Base-by-base conservation (phyloP, 2,113 vertebrate species). In the Paedocypris sp. region DNA sequence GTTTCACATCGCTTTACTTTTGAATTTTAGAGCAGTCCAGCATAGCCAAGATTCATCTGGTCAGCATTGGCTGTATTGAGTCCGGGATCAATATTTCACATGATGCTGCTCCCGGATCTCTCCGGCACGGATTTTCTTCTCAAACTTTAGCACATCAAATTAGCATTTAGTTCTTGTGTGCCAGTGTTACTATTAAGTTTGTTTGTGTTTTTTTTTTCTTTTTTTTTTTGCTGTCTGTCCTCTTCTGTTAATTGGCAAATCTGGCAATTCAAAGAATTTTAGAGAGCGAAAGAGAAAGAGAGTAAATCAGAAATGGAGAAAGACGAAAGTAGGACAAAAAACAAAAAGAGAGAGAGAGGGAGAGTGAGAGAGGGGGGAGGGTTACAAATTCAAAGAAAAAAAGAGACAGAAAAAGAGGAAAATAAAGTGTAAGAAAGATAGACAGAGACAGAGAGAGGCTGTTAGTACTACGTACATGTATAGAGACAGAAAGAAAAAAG, bases 281-380 rank as follows among this genome's bases (percentile, higher is more conserved):
- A 60, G 46, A 53, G 47, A 47, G 60, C 42, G 45, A 23, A 48
- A 31, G 43, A 45, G 42, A 67, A 36, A 61, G 16, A 64, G 31
- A 32, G 32, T 51, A 16, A 22, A 65, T 35, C 65, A 62, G 61
- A 51, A 51, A 29, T 33, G 19, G 38, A 53, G 61, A 41, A 38
- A 25, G 62, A 52, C 71, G 56, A 13, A 60, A 61, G 47, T 45
- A 35, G 42, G n/a, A n/a, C n/a, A n/a, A n/a, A n/a, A 71, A 67
- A 22, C 36, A 62, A 42, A 56, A 29, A 42, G 23, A 26, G 11
- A 12, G 25, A 35, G 28, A 39, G 35, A 42, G 39, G 23, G 9
- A 45, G 23, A 33, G 47, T 5, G 15, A 8, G n/a, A 12, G 29
- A 35, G 26, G n/a, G 26, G 19, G 38, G 49, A 64, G n/a, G n/a